Evolutionary conservation across 2,797 vertebrate genomes (phyloP).

Genomic region (Tangara arthus): DNA sequence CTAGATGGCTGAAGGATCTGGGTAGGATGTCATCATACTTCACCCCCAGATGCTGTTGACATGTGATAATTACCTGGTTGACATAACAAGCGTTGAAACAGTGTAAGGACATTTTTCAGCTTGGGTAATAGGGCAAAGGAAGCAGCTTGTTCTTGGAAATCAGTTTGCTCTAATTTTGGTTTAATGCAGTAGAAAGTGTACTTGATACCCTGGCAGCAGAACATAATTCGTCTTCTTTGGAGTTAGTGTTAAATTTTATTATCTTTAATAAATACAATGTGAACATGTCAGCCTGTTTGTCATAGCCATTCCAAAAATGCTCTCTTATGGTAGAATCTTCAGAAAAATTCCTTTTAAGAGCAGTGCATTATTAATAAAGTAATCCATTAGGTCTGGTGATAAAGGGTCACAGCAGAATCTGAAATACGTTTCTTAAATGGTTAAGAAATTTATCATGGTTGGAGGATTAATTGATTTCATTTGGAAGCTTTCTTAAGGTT

Average conservation of each 20-base stretch:
- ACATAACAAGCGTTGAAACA: background rate
- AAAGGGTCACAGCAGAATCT: conserved; percentile 76
- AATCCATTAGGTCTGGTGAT: conserved; percentile 80
- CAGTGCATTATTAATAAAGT: conserved; percentile 85
- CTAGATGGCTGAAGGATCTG: background rate
- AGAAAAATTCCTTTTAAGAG: conserved; percentile 78
- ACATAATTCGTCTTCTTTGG: conserved; percentile 25
- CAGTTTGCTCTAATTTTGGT: conserved; percentile 37
- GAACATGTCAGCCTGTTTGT: conserved; percentile 77
- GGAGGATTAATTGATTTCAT: conserved; percentile 83
- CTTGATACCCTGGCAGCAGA: conserved; percentile 1
- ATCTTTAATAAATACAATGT: conserved; percentile 72
- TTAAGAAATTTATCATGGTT: conserved; percentile 78
- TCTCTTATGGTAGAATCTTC: conserved; percentile 75
- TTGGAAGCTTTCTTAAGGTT: conserved; percentile 74
- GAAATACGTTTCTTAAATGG: conserved; percentile 78
- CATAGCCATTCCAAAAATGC: conserved; percentile 73
- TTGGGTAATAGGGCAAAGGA: background rate
- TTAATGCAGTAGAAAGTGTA: conserved; percentile 36
- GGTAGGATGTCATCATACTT: background rate
- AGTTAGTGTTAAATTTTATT: conserved; percentile 74
- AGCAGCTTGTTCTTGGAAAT: conserved; percentile 6
- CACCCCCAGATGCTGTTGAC: background rate
- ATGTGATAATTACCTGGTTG: background rate
- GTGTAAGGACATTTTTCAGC: background rate